These are phyloP conservation scores for Trachythela sp. DNA, from an alignment of 64 coral and sea anemone genomes.

Conservation along the genomic window DNA sequence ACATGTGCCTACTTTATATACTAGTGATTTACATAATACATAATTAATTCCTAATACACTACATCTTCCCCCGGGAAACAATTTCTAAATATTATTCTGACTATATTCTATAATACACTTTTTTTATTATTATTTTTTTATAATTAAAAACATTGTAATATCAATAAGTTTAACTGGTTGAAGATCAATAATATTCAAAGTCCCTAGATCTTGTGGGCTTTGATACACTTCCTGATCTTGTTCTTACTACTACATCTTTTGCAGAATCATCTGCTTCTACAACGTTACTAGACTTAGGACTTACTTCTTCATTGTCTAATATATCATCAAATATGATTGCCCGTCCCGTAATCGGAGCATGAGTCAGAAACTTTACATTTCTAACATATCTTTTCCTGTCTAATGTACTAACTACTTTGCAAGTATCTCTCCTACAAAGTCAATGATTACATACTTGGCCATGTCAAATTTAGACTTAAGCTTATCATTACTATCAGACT, in stretches of 20 bases:
- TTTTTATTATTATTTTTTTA: neutral
- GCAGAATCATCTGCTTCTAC: neutral
- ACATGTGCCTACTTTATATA: too few relatives aligned
- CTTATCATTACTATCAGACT: neutral
- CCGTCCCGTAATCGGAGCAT: neutral
- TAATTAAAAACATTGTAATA: neutral
- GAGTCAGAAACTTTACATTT: slow-evolving; percentile 34
- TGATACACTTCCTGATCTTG: too few relatives aligned
- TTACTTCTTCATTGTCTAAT: neutral
- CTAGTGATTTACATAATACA: too few relatives aligned
- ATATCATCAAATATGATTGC: neutral
- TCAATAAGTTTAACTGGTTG: too few relatives aligned
- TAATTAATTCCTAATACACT: neutral
- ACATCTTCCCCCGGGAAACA: neutral
- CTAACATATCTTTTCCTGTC: slow-evolving; percentile 24
- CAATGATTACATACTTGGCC: slow-evolving; percentile 30
- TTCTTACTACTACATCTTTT: neutral
- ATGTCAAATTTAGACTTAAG: neutral
- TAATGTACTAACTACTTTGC: slow-evolving; percentile 36
- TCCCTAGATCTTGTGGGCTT: too few relatives aligned
- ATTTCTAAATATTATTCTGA: neutral
- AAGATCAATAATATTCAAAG: neutral
- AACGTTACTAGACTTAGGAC: neutral
- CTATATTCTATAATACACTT: neutral
- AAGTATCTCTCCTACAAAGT: slow-evolving; percentile 26